phyloP scores from a whole-genome alignment of 2,888 invertebrate genomes.

The Caenorhabditis angaria region DNA sequence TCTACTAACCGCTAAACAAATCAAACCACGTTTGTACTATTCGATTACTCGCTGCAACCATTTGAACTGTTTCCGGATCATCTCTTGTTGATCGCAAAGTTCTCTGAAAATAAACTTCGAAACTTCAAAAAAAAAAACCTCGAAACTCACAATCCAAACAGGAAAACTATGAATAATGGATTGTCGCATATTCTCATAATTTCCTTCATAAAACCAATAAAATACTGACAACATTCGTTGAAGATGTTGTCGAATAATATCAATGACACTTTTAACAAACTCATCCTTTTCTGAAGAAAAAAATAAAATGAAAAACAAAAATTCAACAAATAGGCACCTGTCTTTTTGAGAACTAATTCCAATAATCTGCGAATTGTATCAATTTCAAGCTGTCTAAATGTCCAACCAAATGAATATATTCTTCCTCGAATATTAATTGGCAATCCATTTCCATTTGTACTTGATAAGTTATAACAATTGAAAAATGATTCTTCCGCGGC shows the following conservation, averaged over 20 bases:
- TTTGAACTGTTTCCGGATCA: background rate
- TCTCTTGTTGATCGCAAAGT: background rate
- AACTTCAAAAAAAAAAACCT: background rate
- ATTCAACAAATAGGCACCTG: background rate
- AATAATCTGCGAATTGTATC: background rate
- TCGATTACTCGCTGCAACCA: background rate
- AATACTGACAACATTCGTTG: background rate
- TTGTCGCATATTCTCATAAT: background rate
- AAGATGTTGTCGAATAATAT: background rate
- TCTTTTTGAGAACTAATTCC: background rate
- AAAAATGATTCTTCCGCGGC: background rate
- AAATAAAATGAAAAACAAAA: background rate
- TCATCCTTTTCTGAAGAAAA: background rate
- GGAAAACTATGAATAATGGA: background rate
- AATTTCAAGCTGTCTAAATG: background rate
- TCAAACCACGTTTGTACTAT: background rate
- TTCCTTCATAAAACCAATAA: background rate
- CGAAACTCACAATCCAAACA: background rate
- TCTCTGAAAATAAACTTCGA: background rate
- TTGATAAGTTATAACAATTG: background rate
- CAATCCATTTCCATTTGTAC: background rate
- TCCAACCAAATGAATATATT: background rate
- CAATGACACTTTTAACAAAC: background rate
- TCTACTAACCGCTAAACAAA: background rate
- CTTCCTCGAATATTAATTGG: background rate